Base-by-base conservation (phyloP, 2,113 vertebrate genomes). In the Noturus placidus region DNA sequence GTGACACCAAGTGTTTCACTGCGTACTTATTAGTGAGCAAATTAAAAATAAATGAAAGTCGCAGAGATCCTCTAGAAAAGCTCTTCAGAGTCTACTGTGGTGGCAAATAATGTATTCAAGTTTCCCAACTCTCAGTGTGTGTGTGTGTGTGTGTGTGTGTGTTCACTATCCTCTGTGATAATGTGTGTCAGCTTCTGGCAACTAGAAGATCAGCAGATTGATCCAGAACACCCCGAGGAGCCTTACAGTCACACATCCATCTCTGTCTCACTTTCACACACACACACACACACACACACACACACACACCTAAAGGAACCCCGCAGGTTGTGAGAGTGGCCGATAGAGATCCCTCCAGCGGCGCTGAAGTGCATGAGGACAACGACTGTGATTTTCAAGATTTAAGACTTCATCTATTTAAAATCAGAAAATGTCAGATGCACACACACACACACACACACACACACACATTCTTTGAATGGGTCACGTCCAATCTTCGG, bases 181-280 rank as follows among this genome's bases (percentile, higher is more conserved):
- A 52, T 87, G 69, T 77, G 80, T 88, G 57, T 83, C 72, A 78
- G 56, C 42, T 65, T 78, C 87, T 78, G 82, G 72, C 87, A 88
- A 82, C 69, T 27, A 69, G 69, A 83, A 72, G 87, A 84, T 69
- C 72, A 84, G 82, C 87, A 78, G 72, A 67, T 56, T 84, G 82
- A 88, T 84, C 42, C 57, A 83, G 81, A 84, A 84, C 46, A 84
- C 82, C 72, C 70, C 9, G 46, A 84, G 72, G 82, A 67, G 20
- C 42, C 54, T 76, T 56, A 83, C 52, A 83, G 42, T 77, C 38
- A 67, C 33, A 81, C 65, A 87, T 83, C 86, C 67, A 82, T 76
- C 80, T 76, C n/a, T 80, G 78, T 80, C 52, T 80, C 7, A 19
- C 52, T 22, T 33, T 35, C 30, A 80, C 52, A 80, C 65, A 69